Evolutionary conservation across 2,797 vertebrate species (phyloP), one percentile per base, ranked within the genome.

Genomic region (Eremophila alpestris): DNA sequence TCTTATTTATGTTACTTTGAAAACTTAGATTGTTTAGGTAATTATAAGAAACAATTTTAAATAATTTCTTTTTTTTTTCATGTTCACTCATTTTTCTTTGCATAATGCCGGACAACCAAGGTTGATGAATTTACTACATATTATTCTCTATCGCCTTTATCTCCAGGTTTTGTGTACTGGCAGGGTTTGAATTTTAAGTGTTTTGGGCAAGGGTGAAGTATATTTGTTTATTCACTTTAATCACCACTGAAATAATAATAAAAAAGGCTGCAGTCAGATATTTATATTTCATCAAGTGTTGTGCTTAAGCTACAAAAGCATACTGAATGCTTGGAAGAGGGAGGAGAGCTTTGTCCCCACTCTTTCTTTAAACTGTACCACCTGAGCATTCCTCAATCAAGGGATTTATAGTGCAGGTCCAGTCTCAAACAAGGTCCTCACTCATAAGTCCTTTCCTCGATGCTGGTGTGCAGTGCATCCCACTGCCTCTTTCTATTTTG

Each of bases 151-250:
- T 52, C 11, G n/a, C 76, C 73, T 88, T 48, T 77, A 60, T 30
- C 34, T 90, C 27, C 30, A 65, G 46, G 10, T 84, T 95, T 86
- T 38, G 26, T 64, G 49, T 46, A 43, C 22, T 79, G n/a, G 7
- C 67, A 91, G n/a, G 17, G 26, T 67, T 76, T 93, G 77, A 82
- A 84, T 94, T 83, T 49, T 63, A 90, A 88, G 20, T 83, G 30
- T 62, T 84, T 40, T 7, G 19, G 19, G 36, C 24, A 81, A 73
- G 5, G 24, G 48, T 84, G 45, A 41, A 90, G 22, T 4, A 1
- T 63, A 79, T 82, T 88, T 95, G 63, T 85, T 86, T 95, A 69
- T 82, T 89, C 30, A 34, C 27, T 85, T 82, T 78, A 94, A 83
- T 89, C 58, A 85, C 36, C 14, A 20, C 20, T 88, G 63, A 88